Evolutionary conservation across 2,797 vertebrate species (phyloP).

Genomic region (Chrysocyon brachyurus): DNA sequence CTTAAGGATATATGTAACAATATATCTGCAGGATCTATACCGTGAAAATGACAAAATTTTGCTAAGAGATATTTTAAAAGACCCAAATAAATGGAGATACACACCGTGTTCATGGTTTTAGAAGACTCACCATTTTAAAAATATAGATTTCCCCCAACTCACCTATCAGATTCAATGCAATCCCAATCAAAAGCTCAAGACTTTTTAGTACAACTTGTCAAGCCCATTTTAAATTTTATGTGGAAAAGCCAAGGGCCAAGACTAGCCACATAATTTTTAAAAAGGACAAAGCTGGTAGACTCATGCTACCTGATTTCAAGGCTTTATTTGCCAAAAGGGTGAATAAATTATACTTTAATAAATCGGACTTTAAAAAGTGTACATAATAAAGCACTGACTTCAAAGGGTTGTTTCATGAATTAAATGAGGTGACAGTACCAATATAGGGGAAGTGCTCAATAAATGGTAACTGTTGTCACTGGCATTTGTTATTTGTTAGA

Average conservation of each 20-base stretch:
- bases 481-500: slow-evolving; percentile 19
- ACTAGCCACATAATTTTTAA: background rate
- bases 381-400: background rate
- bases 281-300: background rate
- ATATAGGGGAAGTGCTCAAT: background rate
- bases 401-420: background rate
- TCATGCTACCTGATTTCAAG: background rate
- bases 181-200: background rate
- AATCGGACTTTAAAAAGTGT: background rate
- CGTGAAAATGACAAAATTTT: slow-evolving; percentile 15
- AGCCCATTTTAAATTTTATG: slow-evolving; percentile 8
- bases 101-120: background rate
- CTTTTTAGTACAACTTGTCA: background rate
- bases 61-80: slow-evolving; percentile 11
- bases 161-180: background rate
- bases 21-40: background rate
- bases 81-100: background rate
- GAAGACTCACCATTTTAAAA: background rate
- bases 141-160: background rate
- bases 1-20: background rate
- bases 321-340: background rate
- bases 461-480: background rate
- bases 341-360: slow-evolving; percentile 29
- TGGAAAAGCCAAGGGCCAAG: background rate
- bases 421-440: background rate